These are phyloP conservation scores for Antechinus flavipes DNA, from an alignment of 2,113 vertebrate species.

Conservation along the genomic window DNA sequence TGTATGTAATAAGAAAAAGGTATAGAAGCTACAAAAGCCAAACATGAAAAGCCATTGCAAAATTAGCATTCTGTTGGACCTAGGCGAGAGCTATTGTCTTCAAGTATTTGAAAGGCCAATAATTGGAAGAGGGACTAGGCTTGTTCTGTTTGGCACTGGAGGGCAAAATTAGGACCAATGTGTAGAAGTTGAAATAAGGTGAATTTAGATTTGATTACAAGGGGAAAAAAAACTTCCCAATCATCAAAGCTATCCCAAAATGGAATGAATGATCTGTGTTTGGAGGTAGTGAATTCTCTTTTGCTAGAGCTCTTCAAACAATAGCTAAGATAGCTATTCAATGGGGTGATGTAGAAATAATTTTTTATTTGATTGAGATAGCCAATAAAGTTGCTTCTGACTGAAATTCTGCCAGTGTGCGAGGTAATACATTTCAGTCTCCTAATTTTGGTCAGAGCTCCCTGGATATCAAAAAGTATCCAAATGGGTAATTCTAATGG, in stretches of 20 bases:
- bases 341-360: neutral
- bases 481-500: constrained; percentile 45
- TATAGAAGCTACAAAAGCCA: neutral
- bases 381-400: neutral
- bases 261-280: neutral
- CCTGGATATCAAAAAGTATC: constrained; percentile 16
- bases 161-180: neutral
- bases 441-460: constrained; percentile 53
- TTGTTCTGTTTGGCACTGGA: neutral
- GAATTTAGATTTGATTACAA: neutral
- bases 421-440: constrained; percentile 36
- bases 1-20: neutral
- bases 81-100: neutral
- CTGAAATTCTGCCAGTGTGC: neutral
- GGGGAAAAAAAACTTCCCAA: neutral
- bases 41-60: neutral
- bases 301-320: neutral
- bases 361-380: neutral
- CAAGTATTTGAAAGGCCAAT: neutral
- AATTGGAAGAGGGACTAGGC: neutral
- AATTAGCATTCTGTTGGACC: neutral
- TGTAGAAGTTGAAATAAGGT: neutral
- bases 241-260: neutral
- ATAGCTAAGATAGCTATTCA: neutral
- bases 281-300: neutral